Evolutionary conservation across 2,888 invertebrate species (phyloP).

Genomic region (Melanchra persicariae): DNA sequence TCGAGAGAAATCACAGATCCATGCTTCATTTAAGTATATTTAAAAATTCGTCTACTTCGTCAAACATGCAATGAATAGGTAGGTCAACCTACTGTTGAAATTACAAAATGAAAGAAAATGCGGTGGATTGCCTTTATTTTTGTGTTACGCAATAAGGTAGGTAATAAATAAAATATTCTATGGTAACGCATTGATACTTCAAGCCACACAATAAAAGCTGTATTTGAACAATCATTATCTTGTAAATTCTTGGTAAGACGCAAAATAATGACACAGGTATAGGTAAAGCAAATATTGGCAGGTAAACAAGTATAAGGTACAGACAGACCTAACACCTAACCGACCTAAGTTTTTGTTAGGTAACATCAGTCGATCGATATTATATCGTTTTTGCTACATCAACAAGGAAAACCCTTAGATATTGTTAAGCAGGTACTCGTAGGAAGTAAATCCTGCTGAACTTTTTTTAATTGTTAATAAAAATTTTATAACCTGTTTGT

Average conservation of each 20-base stretch:
- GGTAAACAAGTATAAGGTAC: background rate
- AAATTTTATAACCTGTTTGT: too few relatives aligned
- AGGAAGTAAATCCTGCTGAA: background rate
- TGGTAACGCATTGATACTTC: background rate
- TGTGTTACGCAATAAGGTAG: too few relatives aligned
- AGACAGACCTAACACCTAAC: background rate
- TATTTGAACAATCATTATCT: background rate
- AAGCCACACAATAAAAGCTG: background rate
- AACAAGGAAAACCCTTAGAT: background rate
- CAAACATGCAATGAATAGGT: too few relatives aligned
- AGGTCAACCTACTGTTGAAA: too few relatives aligned
- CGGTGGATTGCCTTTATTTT: too few relatives aligned
- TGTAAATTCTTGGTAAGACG: background rate
- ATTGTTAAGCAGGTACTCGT: too few relatives aligned
- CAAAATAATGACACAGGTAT: conserved; percentile 8
- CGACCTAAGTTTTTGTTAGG: background rate
- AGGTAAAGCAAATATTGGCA: conserved; percentile 1
- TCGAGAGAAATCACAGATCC: too few relatives aligned
- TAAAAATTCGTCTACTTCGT: too few relatives aligned
- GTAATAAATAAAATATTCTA: too few relatives aligned
- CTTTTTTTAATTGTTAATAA: background rate
- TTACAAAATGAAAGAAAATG: too few relatives aligned
- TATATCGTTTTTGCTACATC: conserved; percentile 4
- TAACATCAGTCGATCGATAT: background rate
- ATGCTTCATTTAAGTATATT: too few relatives aligned